Conservation (phyloP, 1,140 invertebrate species). For the Sycophaga agraensis region DNA sequence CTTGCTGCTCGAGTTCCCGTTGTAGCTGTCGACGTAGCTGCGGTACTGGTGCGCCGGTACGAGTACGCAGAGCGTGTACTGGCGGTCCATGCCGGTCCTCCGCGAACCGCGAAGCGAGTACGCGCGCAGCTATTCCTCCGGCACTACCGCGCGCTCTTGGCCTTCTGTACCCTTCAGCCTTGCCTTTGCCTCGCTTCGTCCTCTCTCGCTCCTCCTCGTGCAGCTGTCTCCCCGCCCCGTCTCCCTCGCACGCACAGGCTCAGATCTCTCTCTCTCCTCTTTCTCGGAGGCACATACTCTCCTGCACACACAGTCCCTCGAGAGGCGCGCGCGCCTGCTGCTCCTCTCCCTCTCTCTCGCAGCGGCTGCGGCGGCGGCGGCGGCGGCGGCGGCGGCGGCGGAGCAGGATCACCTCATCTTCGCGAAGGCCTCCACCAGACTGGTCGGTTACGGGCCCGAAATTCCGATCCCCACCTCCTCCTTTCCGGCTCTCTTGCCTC, state of each 20-base stretch:
- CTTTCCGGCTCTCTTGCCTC: neutral
- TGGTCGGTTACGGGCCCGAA: slow-evolving; percentile 55
- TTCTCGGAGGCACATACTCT: neutral
- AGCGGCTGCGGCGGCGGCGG: neutral
- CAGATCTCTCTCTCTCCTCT: slow-evolving; percentile 1
- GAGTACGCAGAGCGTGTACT: slow-evolving; percentile 56
- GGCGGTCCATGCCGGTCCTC: slow-evolving; percentile 54
- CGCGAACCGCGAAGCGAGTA: neutral
- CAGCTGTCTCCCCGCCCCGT: neutral
- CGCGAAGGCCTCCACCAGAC: slow-evolving; percentile 54
- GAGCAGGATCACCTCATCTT: slow-evolving; percentile 53
- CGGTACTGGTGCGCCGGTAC: slow-evolving; percentile 56
- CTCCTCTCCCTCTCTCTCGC: slow-evolving; percentile 13
- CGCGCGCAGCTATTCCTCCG: slow-evolving; percentile 12
- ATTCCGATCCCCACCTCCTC: slow-evolving; percentile 55
- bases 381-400: slow-evolving; percentile 20
- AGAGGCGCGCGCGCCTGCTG: neutral
- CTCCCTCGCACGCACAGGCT: neutral
- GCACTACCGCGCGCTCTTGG: slow-evolving; percentile 3
- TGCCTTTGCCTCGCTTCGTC: slow-evolving; percentile 1
- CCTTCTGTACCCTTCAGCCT: slow-evolving; percentile 9
- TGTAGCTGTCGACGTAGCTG: slow-evolving; percentile 48
- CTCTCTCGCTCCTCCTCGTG: neutral
- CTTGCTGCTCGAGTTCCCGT: slow-evolving; percentile 12
- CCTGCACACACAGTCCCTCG: neutral